Evolutionary conservation across 2,797 vertebrate species (phyloP).

Genomic region (Cryptoblepharus egeriae): DNA sequence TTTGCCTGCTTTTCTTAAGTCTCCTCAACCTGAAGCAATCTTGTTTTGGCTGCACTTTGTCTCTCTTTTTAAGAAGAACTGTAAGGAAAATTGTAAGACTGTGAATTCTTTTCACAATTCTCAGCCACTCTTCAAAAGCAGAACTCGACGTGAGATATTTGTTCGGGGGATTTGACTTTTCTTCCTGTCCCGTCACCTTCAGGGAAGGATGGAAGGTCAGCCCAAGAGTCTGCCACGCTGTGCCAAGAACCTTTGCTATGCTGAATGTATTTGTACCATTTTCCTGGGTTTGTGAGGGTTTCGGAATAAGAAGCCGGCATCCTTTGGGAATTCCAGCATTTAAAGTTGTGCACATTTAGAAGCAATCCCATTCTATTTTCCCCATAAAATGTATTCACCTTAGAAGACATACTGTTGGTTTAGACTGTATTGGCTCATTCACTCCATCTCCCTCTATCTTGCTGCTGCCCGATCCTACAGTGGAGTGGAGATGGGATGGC

Average conservation of each 20-base stretch:
- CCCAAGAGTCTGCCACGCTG: background rate
- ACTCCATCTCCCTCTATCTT: too few relatives aligned
- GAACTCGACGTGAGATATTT: background rate
- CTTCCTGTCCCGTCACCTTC: too few relatives aligned
- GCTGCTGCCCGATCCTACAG: too few relatives aligned
- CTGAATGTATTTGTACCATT: background rate
- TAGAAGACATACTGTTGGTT: background rate
- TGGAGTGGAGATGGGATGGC: too few relatives aligned
- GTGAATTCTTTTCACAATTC: too few relatives aligned
- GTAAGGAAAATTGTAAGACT: background rate
- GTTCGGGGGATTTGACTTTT: background rate
- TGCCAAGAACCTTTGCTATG: background rate
- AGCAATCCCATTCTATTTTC: too few relatives aligned
- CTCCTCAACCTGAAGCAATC: background rate
- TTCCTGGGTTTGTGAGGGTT: background rate
- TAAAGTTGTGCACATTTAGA: background rate
- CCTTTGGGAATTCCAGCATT: background rate
- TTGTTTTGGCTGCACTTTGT: background rate
- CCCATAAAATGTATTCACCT: background rate
- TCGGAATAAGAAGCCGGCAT: background rate
- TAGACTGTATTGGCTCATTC: too few relatives aligned
- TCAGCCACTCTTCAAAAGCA: background rate
- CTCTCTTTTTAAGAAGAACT: background rate
- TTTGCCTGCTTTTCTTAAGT: background rate
- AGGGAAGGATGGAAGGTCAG: background rate